These are phyloP conservation scores for Columba janthina DNA, from an alignment of 2,113 vertebrate genomes.

Conservation along the genomic window DNA sequence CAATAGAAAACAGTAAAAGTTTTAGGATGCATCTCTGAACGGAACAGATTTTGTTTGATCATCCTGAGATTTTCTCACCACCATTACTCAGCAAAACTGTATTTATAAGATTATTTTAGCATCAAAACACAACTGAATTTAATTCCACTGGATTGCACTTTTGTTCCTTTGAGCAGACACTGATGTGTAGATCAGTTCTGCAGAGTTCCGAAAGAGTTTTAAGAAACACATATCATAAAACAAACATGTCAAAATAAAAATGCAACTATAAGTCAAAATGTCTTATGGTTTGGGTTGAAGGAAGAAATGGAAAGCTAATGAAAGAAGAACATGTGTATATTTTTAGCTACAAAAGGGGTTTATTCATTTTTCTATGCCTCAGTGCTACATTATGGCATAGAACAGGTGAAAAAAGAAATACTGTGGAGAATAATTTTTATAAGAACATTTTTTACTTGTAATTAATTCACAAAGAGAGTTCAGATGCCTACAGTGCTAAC, in stretches of 20 bases:
- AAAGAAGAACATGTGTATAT: neutral
- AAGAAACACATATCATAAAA: conserved; percentile 26
- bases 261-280: conserved; percentile 22
- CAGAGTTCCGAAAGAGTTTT: conserved; percentile 21
- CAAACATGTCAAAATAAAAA: conserved; percentile 27
- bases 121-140: conserved; percentile 35
- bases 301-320: neutral
- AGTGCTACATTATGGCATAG: neutral
- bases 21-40: neutral
- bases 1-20: neutral
- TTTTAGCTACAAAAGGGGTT: neutral
- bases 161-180: neutral
- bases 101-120: conserved; percentile 50
- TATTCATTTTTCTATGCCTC: neutral
- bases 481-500: neutral
- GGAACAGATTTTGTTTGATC: neutral
- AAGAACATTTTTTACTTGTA: neutral
- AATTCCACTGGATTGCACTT: conserved; percentile 42
- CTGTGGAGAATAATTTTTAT: neutral
- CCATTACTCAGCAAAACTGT: neutral
- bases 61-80: neutral
- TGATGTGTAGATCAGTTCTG: neutral
- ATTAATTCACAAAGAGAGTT: neutral
- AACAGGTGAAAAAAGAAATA: neutral
- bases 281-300: neutral